These are phyloP conservation scores for Elaphurus davidianus DNA, from an alignment of 2,113 vertebrate genomes.

Conservation along the genomic window DNA sequence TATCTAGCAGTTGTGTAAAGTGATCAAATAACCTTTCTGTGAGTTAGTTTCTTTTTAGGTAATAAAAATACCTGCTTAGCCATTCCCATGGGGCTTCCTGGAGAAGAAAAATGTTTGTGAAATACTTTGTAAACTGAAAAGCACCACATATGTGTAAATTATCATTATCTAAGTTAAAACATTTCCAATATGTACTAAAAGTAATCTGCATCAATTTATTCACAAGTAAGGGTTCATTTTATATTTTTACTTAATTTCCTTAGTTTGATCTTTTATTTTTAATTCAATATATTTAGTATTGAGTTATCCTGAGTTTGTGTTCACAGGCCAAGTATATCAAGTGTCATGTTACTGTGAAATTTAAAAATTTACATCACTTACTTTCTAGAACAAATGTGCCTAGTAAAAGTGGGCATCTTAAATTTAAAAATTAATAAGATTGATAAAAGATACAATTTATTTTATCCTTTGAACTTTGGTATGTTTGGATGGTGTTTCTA, in stretches of 20 bases:
- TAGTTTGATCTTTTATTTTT: not conserved
- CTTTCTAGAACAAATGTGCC: not conserved
- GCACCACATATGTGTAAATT: not conserved
- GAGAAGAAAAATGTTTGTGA: not conserved
- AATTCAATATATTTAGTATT: not conserved
- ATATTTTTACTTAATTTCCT: not conserved
- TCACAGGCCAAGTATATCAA: not conserved
- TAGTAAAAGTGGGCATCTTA: not conserved
- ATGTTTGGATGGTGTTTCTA: not conserved
- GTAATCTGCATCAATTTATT: not conserved
- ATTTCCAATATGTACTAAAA: not conserved
- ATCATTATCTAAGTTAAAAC: not conserved
- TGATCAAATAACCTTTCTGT: slow-evolving; percentile 28
- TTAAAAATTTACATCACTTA: not conserved
- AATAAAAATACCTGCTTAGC: slow-evolving; percentile 26
- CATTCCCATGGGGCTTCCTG: not conserved
- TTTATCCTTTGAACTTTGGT: not conserved
- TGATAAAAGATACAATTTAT: not conserved
- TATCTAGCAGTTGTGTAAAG: not conserved
- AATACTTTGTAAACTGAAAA: slow-evolving; percentile 14
- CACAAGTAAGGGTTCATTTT: not conserved
- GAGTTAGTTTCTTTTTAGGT: not conserved
- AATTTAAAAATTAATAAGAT: not conserved
- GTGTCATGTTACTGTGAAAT: not conserved
- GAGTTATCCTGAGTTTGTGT: not conserved